Percentiles rank a stretch among this genome's conserved stretches.
Conservation (phyloP, 1,140 invertebrate genomes). For the Dermatophagoides farinae region DNA sequence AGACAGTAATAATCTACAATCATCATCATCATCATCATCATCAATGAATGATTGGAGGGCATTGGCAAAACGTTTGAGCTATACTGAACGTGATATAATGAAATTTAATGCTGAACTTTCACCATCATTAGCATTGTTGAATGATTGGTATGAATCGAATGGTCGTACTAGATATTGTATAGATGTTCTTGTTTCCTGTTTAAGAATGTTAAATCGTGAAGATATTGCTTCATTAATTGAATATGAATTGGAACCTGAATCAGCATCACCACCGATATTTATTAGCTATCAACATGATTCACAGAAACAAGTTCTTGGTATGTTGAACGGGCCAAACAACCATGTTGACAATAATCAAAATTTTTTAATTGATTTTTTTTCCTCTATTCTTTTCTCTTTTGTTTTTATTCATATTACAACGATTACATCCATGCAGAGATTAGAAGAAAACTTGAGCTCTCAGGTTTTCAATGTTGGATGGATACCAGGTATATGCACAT, state of each 20-base stretch:
- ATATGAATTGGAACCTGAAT: constrained; percentile 24
- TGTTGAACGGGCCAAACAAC: too few relatives aligned
- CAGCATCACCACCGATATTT: constrained; percentile 27
- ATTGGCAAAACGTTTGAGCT: constrained; percentile 27
- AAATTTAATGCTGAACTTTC: constrained; percentile 27
- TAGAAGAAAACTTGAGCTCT: constrained; percentile 25
- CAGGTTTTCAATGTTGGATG: constrained; percentile 31
- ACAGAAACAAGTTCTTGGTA: constrained; percentile 22
- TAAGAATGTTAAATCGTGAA: constrained; percentile 26
- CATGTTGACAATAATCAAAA: too few relatives aligned
- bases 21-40: neutral
- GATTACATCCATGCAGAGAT: constrained; percentile 14
- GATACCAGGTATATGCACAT: constrained; percentile 21
- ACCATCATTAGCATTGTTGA: constrained; percentile 26
- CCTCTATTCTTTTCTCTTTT: too few relatives aligned
- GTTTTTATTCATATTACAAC: too few relatives aligned
- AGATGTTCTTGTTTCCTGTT: constrained; percentile 27
- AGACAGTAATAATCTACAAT: neutral
- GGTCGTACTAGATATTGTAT: constrained; percentile 29
- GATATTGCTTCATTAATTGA: constrained; percentile 28
- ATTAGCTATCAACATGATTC: constrained; percentile 30
- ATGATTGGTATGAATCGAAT: constrained; percentile 29
- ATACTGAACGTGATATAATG: constrained; percentile 26
- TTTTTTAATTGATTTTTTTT: too few relatives aligned
- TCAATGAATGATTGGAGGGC: constrained; percentile 26